phyloP scores from a whole-genome alignment of 2,888 invertebrate genomes.

The Erebia aethiops region DNA sequence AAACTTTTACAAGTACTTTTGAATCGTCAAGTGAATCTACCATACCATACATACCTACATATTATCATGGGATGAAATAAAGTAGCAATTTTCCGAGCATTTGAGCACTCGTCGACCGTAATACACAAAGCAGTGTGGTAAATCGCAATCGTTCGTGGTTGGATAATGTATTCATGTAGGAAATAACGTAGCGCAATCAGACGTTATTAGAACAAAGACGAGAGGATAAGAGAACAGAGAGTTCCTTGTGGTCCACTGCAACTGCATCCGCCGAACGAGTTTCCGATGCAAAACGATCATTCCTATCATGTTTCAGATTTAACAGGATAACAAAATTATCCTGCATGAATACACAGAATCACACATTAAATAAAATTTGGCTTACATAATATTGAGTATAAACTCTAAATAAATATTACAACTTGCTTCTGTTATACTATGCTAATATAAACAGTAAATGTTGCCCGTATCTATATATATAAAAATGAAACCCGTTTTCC shows the following conservation, averaged over 20 bases:
- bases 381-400: background rate
- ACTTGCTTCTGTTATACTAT: conserved; percentile 11
- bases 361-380: background rate
- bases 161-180: conserved; percentile 30
- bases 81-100: conserved; percentile 52
- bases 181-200: conserved; percentile 43
- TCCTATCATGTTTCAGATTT: conserved; percentile 57
- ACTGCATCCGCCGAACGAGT: conserved; percentile 65
- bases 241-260: conserved; percentile 56
- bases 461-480: background rate
- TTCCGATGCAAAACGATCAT: conserved; percentile 58
- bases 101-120: conserved; percentile 43
- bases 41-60: no score
- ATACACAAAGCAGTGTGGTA: conserved; percentile 25
- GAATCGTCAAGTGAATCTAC: no score
- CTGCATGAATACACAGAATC: background rate
- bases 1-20: no score
- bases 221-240: conserved; percentile 62
- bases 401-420: background rate
- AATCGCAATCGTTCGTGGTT: conserved; percentile 22
- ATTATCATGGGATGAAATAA: conserved; percentile 28
- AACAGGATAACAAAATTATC: conserved; percentile 23
- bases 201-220: conserved; percentile 44
- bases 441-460: conserved; percentile 12
- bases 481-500: no score